Evolutionary conservation across 53 echinoderm and acorn worm genomes (phyloP).

Genomic region (Paracentrotus lividus): DNA sequence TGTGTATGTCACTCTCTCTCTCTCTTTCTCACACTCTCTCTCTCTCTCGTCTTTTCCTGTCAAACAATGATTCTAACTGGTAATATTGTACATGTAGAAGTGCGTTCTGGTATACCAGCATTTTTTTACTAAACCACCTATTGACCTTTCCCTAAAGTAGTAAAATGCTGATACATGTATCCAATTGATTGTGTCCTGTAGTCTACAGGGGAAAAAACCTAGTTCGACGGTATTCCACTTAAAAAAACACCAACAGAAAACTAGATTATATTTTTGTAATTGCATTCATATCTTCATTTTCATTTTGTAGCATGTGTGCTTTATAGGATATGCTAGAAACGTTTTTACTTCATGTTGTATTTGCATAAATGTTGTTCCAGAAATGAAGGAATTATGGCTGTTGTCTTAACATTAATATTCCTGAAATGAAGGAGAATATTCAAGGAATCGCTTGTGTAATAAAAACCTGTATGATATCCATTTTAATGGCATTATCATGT

Average conservation of each 20-base stretch:
- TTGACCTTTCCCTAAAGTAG: not conserved
- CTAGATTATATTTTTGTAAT: too few relatives aligned
- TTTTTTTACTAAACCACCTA: not conserved
- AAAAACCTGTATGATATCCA: not conserved
- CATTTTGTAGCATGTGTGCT: too few relatives aligned
- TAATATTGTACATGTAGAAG: not conserved
- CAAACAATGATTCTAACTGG: not conserved
- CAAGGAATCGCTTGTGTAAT: not conserved
- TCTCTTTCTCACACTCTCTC: not conserved
- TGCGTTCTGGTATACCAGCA: conserved; percentile 21
- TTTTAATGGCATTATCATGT: not conserved
- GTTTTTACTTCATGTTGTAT: too few relatives aligned
- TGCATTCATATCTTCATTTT: too few relatives aligned
- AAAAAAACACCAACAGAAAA: too few relatives aligned
- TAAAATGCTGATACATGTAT: not conserved
- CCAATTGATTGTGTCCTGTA: not conserved
- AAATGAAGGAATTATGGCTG: not conserved
- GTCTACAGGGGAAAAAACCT: too few relatives aligned
- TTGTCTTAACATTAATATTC: too few relatives aligned
- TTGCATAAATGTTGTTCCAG: too few relatives aligned
- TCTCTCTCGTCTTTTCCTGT: not conserved
- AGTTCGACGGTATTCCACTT: too few relatives aligned
- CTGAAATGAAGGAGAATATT: not conserved
- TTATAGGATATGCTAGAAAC: too few relatives aligned
- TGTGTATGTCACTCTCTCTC: not conserved